Evolutionary conservation across 2,888 invertebrate genomes (phyloP).

Genomic region (Limnephilus auricula): DNA sequence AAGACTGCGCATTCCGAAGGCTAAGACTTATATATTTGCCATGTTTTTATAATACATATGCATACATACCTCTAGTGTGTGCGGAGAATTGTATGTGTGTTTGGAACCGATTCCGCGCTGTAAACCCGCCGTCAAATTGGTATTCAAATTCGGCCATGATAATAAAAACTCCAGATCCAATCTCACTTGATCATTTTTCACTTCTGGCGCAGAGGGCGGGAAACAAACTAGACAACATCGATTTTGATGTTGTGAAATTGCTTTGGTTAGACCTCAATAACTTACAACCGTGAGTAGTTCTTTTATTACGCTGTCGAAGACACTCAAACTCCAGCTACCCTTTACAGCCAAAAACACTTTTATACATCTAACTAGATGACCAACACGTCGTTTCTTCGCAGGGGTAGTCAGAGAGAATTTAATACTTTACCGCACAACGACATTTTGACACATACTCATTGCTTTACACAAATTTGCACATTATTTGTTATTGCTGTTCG

Average conservation of each 20-base stretch:
- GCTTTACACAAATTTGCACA: background rate
- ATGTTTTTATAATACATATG: background rate
- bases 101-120: background rate
- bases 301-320: constrained; percentile 39
- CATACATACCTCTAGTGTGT: background rate
- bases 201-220: background rate
- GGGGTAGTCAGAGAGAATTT: background rate
- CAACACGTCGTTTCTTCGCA: background rate
- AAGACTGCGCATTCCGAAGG: background rate
- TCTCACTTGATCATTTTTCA: constrained; percentile 42
- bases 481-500: too few relatives aligned
- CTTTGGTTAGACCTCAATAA: background rate
- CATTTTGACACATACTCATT: background rate
- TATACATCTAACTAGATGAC: background rate
- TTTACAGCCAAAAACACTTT: background rate
- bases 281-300: constrained; percentile 7
- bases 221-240: constrained; percentile 15
- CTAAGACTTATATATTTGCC: background rate
- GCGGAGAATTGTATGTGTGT: background rate
- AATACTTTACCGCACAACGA: background rate
- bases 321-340: background rate
- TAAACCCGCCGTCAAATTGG: constrained; percentile 25
- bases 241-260: constrained; percentile 7
- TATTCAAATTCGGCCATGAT: constrained; percentile 37
- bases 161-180: constrained; percentile 33